These are phyloP conservation scores for Brotula barbata DNA, from an alignment of 2,797 vertebrate species.

Conservation along the genomic window DNA sequence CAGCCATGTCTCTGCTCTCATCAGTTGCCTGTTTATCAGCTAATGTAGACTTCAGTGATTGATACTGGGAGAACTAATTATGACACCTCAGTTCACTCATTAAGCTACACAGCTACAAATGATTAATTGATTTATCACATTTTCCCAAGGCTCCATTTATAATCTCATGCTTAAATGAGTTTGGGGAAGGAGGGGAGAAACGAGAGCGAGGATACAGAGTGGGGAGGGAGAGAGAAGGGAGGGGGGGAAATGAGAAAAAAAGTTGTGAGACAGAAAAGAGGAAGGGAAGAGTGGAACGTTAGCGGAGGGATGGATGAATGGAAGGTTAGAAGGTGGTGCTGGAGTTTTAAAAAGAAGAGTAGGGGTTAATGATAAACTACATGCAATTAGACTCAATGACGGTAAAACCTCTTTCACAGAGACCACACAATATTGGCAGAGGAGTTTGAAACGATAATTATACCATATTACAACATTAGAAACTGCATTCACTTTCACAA, in stretches of 20 bases:
- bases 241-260: not conserved
- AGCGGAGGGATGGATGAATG: conserved; percentile 38
- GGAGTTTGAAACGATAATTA: too few relatives aligned
- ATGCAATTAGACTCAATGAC: conserved; percentile 39
- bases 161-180: conserved; percentile 80
- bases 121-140: conserved; percentile 86
- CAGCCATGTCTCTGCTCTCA: conserved; percentile 57
- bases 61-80: conserved; percentile 76
- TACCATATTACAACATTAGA: too few relatives aligned
- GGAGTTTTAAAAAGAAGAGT: conserved; percentile 52
- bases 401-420: too few relatives aligned
- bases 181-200: conserved; percentile 37
- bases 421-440: too few relatives aligned
- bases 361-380: conserved; percentile 69
- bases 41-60: conserved; percentile 78
- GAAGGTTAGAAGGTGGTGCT: conserved; percentile 49
- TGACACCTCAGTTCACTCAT: conserved; percentile 81
- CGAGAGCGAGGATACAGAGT: not conserved
- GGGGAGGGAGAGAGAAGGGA: conserved; percentile 6
- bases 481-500: too few relatives aligned
- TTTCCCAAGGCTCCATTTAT: conserved; percentile 80
- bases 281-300: conserved; percentile 7
- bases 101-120: conserved; percentile 75
- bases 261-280: not conserved
- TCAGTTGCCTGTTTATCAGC: conserved; percentile 74